These are phyloP conservation scores for Aspidoscelis tigris DNA, from an alignment of 2,113 vertebrate genomes.

Conservation along the genomic window DNA sequence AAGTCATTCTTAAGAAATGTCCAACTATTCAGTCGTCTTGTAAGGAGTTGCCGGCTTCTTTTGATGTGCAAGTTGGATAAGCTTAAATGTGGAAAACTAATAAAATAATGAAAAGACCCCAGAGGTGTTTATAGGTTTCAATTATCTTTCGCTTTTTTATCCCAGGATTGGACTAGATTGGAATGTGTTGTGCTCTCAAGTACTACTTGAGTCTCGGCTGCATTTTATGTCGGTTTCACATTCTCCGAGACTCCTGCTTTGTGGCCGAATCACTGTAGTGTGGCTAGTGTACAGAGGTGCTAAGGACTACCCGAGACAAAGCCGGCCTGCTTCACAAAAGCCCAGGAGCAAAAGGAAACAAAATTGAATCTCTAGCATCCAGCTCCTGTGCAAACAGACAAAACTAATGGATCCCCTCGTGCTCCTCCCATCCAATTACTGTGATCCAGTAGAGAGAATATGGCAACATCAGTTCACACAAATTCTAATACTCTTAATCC, in stretches of 20 bases:
- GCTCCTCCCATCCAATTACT: conserved; percentile 97
- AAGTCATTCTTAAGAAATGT: conserved; percentile 73
- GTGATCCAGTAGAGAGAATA: conserved; percentile 85
- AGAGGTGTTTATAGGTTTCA: conserved; percentile 89
- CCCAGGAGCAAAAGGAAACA: conserved; percentile 81
- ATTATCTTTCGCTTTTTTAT: conserved; percentile 82
- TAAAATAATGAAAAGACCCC: conserved; percentile 83
- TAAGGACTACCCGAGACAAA: conserved; percentile 83
- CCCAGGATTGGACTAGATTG: conserved; percentile 82
- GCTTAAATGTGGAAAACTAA: conserved; percentile 81
- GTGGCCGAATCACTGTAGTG: conserved; percentile 86
- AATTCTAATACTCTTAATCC: conserved; percentile 92
- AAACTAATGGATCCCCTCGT: conserved; percentile 88
- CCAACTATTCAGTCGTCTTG: conserved; percentile 81
- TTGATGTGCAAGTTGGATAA: conserved; percentile 86
- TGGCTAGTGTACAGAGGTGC: conserved; percentile 85
- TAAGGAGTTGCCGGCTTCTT: conserved; percentile 81
- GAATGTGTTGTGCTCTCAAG: conserved; percentile 82
- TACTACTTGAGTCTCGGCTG: conserved; percentile 82
- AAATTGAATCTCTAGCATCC: conserved; percentile 91
- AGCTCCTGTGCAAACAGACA: conserved; percentile 92
- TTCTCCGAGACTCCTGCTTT: conserved; percentile 76
- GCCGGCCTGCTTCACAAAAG: conserved; percentile 84
- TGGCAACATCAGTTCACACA: conserved; percentile 86
- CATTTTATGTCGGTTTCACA: conserved; percentile 69